Base-by-base conservation (phyloP, 2,888 invertebrate genomes). In the Drosophila emarginata region DNA sequence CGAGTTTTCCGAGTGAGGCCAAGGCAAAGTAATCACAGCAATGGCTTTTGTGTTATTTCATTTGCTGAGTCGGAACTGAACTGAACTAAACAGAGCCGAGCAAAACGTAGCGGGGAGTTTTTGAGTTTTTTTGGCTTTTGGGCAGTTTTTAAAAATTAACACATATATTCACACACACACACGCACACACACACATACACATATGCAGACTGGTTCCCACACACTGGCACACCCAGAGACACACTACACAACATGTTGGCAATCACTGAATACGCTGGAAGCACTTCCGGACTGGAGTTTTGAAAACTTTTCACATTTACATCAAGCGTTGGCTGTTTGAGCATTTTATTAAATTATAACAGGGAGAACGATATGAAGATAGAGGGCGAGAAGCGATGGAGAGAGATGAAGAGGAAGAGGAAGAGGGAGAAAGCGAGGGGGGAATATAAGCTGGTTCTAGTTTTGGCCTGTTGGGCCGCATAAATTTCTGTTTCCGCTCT, bases 291-390 rank as follows among this genome's bases (percentile, higher is more conserved):
- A 52, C 67, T 61, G 36, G 50, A 86, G 79, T 86, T 86, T 87
- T 87, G 77, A 85, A 85, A 85, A 85, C 72, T 85, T 85, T 85
- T 87, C 80, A 74, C 87, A 87, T 85, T 77, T 85, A 85, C 87
- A 85, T 85, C 77, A 85, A 87, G 77, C 76, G 83, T 71, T 79
- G 72, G 77, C 80, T 86, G 83, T 80, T 79, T 73, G 80, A 83
- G 79, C 85, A 71, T 82, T 87, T 85, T 85, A 85, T 85, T 85
- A 85, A 85, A 85, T 85, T 85, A 85, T 85, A 75, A 81, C 80
- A 64, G 39, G 12, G n/a, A n/a, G 18, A 37, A 11, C 12, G 3
- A 7, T 2, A 18, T 3, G 23, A 15, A 23, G 11, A 12, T 36
- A 28, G 36, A 9, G 32, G 5, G 58, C 51, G 50, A 63, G 62